Evolutionary conservation across 1,140 invertebrate genomes (phyloP), one percentile per base, ranked within the genome.

Genomic region (Apis dorsata): DNA sequence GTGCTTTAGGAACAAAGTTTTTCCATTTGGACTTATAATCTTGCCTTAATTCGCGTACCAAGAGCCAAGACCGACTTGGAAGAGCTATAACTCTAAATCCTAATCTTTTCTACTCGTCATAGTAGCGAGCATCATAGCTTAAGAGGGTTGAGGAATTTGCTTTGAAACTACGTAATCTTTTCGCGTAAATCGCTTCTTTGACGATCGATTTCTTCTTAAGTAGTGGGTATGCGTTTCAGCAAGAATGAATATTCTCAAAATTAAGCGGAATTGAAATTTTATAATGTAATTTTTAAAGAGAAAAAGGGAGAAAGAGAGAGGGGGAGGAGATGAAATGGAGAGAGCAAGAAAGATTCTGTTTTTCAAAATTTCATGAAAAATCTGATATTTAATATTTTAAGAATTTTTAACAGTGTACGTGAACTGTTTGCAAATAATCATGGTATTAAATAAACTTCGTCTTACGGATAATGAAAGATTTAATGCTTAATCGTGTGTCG

Each of bases 21-120:
- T 73, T 65, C 70, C 68, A 72, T 80, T 65, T 63, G 59, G 69
- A 63, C 77, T 79, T 28, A 71, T 71, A 79, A 80, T 63, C 78
- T 65, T 28, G 49, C 4, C 49, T 63, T 60, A 55, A 28, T 73
- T 51, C 24, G 13, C 2, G 13, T 21, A n/a, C 7, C 28, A 12
- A 62, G 17, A 62, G 34, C 15, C 51, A 78, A 51, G 44, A 34
- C 7, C 17, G 13, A 70, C 44, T 60, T 28, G 1, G 53, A 62
- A 15, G 51, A 66, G 49, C 51, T 66, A 13, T 55, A 65, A 65
- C 70, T n/a, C 49, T 57, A 73, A 73, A 74, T 55, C 59, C 70
- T 74, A 81, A 74, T 74, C 24, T 57, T 24, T 57, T 11, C 53
- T 55, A 28, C 79, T 74, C 44, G 74, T 73, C 57, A 44, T 24